Percentiles rank a stretch among this genome's conserved stretches.
These are phyloP conservation scores for Cynopterus brachyotis DNA, from an alignment of 2,113 vertebrate genomes.

Conservation along the genomic window DNA sequence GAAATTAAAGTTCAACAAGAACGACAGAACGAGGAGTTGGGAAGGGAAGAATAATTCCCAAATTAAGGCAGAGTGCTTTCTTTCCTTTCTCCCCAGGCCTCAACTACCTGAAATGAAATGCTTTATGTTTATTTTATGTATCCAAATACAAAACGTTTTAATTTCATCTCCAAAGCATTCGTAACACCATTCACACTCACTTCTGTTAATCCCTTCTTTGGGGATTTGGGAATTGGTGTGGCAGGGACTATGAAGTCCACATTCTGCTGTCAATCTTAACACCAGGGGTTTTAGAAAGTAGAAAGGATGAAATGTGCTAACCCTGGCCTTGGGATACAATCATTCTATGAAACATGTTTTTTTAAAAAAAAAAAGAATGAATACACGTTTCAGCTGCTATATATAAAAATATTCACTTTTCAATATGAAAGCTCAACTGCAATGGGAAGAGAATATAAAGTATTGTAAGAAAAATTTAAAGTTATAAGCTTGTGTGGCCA, in stretches of 20 bases:
- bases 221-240: neutral
- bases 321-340: neutral
- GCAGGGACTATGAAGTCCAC: neutral
- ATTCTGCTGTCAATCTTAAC: constrained; percentile 45
- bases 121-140: neutral
- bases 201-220: neutral
- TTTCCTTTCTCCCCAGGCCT: neutral
- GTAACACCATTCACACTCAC: neutral
- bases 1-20: neutral
- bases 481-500: constrained; percentile 56
- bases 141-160: neutral
- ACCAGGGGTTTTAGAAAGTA: neutral
- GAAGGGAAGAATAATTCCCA: neutral
- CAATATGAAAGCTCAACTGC: constrained; percentile 16
- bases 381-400: constrained; percentile 30
- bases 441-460: constrained; percentile 25
- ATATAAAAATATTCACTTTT: constrained; percentile 48
- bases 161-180: neutral
- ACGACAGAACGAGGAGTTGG: neutral
- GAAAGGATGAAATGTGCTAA: neutral
- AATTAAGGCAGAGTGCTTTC: neutral
- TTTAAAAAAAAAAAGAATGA: constrained; percentile 11
- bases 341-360: neutral
- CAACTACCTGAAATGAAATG: neutral
- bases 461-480: constrained; percentile 47